These are phyloP conservation scores for Lycopodina hypogea DNA, from an alignment of 37 sponge, comb jelly and placozoan genomes.

Conservation along the genomic window DNA sequence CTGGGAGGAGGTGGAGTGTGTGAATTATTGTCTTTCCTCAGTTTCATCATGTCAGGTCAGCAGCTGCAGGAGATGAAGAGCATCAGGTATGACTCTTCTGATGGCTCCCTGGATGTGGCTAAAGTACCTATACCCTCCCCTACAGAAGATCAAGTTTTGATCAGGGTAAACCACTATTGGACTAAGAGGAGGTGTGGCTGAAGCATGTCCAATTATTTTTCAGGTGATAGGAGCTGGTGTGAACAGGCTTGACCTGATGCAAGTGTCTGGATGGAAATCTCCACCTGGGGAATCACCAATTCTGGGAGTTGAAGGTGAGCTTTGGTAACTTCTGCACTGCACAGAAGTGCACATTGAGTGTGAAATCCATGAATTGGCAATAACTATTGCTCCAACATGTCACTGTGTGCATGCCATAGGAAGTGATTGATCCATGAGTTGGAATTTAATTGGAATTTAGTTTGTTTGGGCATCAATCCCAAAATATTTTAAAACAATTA, in stretches of 20 bases:
- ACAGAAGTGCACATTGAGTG: too few species aligned
- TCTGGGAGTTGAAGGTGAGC: slow-evolving; percentile 85
- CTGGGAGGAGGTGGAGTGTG: slow-evolving; percentile 2
- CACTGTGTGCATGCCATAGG: too few species aligned
- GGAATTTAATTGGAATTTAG: too few species aligned
- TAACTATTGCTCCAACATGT: too few species aligned
- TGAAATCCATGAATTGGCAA: too few species aligned
- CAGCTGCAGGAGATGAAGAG: slow-evolving; percentile 37
- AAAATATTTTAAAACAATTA: too few species aligned
- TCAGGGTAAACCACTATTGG: slow-evolving; percentile 48
- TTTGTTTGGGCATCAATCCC: too few species aligned
- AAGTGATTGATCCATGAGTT: too few species aligned
- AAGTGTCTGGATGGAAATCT: slow-evolving; percentile 65
- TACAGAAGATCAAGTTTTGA: slow-evolving; percentile 55
- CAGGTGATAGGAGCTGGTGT: slow-evolving; percentile 81
- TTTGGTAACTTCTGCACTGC: too few species aligned
- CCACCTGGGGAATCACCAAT: slow-evolving; percentile 84
- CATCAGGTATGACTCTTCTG: slow-evolving; percentile 26
- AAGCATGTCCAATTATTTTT: not conserved
- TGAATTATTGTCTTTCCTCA: not conserved
- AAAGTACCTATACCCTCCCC: slow-evolving; percentile 45
- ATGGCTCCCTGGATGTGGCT: slow-evolving; percentile 37
- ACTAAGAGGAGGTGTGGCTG: not conserved
- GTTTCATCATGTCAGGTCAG: not conserved
- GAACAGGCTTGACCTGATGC: slow-evolving; percentile 81